A percentile compares a stretch with the other conserved stretches of the same genome.
These are phyloP conservation scores for Pterocles orientalis DNA, from an alignment of 2,113 vertebrate species.

Conservation along the genomic window DNA sequence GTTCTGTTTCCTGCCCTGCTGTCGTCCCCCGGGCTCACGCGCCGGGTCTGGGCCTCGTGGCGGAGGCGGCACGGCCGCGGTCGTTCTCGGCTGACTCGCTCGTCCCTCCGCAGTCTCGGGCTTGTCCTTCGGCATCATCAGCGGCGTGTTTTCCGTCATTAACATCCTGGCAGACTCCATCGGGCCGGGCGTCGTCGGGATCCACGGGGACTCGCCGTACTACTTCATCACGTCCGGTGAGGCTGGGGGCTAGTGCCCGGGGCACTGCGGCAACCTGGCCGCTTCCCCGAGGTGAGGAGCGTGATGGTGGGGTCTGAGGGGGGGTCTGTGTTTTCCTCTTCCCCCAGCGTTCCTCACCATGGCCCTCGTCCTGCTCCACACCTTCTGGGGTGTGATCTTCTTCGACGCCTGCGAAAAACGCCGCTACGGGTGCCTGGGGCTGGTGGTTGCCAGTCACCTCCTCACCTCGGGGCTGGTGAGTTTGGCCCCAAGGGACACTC, in stretches of 20 bases:
- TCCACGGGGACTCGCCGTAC: constrained; percentile 80
- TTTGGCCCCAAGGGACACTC: background rate
- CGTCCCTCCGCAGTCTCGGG: constrained; percentile 72
- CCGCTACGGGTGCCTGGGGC: constrained; percentile 61
- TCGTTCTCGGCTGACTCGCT: background rate
- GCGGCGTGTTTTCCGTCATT: constrained; percentile 76
- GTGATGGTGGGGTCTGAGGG: background rate
- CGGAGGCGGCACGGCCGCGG: fast-evolving
- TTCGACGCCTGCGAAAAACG: constrained; percentile 78
- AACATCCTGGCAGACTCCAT: constrained; percentile 77
- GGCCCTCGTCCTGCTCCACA: constrained; percentile 79
- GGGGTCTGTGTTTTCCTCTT: background rate
- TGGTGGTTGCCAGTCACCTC: constrained; percentile 77
- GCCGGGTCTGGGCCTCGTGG: fast-evolving
- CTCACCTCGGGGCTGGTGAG: constrained; percentile 80
- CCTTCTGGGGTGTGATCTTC: constrained; percentile 83
- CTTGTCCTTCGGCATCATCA: constrained; percentile 80
- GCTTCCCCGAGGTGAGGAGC: background rate
- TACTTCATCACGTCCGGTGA: constrained; percentile 83
- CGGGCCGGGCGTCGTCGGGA: constrained; percentile 79
- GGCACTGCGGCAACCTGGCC: background rate
- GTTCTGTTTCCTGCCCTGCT: fast-evolving
- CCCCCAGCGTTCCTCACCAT: constrained; percentile 78
- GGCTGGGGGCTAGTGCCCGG: background rate
- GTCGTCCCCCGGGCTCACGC: fast-evolving